These are phyloP conservation scores for Gavia stellata DNA, from an alignment of 2,113 vertebrate species.

Conservation along the genomic window DNA sequence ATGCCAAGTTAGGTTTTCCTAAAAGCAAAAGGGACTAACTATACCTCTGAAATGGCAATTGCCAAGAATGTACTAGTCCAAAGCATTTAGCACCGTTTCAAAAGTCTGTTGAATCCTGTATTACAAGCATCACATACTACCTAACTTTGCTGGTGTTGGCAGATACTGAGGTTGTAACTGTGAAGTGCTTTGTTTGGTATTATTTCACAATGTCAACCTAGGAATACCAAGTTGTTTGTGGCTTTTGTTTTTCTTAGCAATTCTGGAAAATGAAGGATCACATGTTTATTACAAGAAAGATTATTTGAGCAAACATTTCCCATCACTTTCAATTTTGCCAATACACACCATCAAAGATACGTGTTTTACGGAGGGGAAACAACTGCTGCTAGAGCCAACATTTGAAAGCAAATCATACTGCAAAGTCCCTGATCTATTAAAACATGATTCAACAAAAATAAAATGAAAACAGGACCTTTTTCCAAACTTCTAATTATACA, in stretches of 20 bases:
- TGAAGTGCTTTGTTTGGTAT: neutral
- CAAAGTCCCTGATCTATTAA: neutral
- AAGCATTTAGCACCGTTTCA: neutral
- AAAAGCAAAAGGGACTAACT: neutral
- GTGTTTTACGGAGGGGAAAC: neutral
- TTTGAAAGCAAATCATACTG: neutral
- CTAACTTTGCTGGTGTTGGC: neutral
- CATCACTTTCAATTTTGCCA: neutral
- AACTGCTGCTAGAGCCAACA: neutral
- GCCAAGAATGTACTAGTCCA: neutral
- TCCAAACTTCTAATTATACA: neutral
- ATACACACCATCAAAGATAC: neutral
- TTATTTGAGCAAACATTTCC: neutral
- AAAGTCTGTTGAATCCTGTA: neutral
- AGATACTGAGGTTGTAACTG: neutral
- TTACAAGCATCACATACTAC: neutral
- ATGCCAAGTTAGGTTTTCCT: neutral
- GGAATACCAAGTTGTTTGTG: neutral
- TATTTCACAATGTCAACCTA: neutral
- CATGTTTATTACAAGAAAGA: neutral
- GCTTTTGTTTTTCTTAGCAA: neutral
- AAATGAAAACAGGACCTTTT: neutral
- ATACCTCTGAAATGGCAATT: neutral
- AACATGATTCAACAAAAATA: neutral
- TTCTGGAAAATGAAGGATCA: neutral